Percentiles rank a stretch among this genome's conserved stretches.
phyloP scores from a whole-genome alignment of 1,140 invertebrate genomes.

The Drosophila parvula region DNA sequence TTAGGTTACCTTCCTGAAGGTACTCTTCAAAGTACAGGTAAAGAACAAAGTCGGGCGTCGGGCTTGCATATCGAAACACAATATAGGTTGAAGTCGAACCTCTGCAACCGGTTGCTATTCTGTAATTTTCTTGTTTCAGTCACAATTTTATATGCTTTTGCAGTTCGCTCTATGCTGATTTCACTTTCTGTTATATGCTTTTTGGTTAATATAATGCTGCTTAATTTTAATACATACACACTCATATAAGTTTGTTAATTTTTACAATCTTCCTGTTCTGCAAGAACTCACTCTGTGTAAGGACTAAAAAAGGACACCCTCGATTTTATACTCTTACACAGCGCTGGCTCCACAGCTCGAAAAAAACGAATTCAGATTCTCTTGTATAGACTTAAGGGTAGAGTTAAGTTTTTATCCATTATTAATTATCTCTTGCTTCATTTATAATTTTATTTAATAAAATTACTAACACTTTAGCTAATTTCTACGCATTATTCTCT shows the following conservation, averaged over 20 bases:
- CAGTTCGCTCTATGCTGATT: constrained; percentile 64
- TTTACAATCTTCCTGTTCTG: constrained; percentile 58
- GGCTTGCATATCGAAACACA: constrained; percentile 57
- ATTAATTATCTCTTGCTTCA: constrained; percentile 39
- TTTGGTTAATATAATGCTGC: constrained; percentile 82
- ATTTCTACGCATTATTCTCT: constrained; percentile 66
- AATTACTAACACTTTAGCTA: constrained; percentile 83
- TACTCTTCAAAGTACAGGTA: constrained; percentile 3
- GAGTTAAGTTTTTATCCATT: constrained; percentile 52
- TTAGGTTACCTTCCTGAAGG: constrained; percentile 32
- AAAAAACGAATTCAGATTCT: constrained; percentile 50
- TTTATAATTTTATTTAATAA: constrained; percentile 81
- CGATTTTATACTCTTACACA: constrained; percentile 45
- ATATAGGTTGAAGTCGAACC: constrained; percentile 45
- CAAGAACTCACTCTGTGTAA: constrained; percentile 40
- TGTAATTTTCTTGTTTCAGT: constrained; percentile 50
- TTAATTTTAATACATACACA: constrained; percentile 79
- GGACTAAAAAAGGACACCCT: not conserved
- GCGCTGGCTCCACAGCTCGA: constrained; percentile 40
- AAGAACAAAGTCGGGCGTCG: constrained; percentile 47
- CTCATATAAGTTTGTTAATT: constrained; percentile 77
- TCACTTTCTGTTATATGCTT: constrained; percentile 55
- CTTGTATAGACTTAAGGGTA: constrained; percentile 51
- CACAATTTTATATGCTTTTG: constrained; percentile 45
- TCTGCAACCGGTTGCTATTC: constrained; percentile 22